Percentiles rank a stretch among this genome's conserved stretches.
phyloP scores from a whole-genome alignment of 2,888 invertebrate genomes.

The Eledona agricola region DNA sequence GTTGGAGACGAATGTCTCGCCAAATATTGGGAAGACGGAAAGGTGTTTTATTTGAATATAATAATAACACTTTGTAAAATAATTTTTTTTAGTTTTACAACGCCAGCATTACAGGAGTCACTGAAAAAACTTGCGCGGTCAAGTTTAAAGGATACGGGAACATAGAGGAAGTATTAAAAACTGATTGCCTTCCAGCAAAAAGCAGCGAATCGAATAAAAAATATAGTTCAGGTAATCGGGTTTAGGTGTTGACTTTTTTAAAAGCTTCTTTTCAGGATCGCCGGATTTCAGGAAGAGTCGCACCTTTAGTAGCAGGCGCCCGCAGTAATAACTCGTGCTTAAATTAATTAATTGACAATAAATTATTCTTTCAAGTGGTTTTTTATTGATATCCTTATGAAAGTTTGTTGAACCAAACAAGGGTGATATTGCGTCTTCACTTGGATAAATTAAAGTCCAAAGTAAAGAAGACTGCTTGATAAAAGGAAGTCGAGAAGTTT shows the following conservation, averaged over 20 bases:
- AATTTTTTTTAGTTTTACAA: constrained; percentile 75
- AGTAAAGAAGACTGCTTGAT: too few relatives aligned
- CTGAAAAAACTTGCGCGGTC: constrained; percentile 85
- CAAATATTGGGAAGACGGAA: constrained; percentile 93
- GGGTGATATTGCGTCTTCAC: too few relatives aligned
- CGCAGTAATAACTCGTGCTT: constrained; percentile 20
- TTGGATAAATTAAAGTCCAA: too few relatives aligned
- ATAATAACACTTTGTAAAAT: background rate
- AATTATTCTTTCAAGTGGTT: too few relatives aligned
- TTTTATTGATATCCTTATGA: too few relatives aligned
- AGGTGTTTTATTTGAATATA: constrained; percentile 66
- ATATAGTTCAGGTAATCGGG: constrained; percentile 37
- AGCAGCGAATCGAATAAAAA: constrained; percentile 37
- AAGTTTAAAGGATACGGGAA: constrained; percentile 89
- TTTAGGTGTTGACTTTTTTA: constrained; percentile 4
- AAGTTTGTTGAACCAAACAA: too few relatives aligned
- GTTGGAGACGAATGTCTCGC: constrained; percentile 86
- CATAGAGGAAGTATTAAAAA: constrained; percentile 85
- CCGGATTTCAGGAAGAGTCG: constrained; percentile 46
- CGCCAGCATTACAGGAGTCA: constrained; percentile 82
- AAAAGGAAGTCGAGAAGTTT: too few relatives aligned
- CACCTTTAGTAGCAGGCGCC: constrained; percentile 36
- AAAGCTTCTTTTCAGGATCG: constrained; percentile 39
- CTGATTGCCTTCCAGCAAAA: constrained; percentile 77
- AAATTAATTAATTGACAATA: constrained; percentile 15